Evolutionary conservation across 2,888 invertebrate genomes (phyloP).

Genomic region (Perdita meconis): DNA sequence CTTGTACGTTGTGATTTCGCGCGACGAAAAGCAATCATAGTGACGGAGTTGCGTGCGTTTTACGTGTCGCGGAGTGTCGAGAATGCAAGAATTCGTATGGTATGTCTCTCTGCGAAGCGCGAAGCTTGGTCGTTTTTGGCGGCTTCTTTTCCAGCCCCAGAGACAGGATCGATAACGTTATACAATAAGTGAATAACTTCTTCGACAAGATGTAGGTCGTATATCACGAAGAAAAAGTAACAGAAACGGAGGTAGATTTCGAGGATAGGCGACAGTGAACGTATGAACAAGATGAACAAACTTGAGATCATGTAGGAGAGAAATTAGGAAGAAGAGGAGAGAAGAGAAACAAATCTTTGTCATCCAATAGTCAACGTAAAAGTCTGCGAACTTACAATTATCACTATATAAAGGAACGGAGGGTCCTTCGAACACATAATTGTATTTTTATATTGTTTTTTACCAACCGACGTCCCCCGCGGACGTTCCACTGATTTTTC

Average conservation of each 20-base stretch:
- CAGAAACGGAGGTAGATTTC: conserved; percentile 14
- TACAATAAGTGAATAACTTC: conserved; percentile 39
- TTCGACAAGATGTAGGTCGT: conserved; percentile 23
- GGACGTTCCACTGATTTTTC: conserved; percentile 67
- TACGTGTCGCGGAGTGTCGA: conserved; percentile 24
- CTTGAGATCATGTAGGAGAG: conserved; percentile 19
- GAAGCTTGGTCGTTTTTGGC: conserved; percentile 44
- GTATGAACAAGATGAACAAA: not conserved
- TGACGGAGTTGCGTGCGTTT: conserved; percentile 39
- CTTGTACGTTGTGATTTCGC: conserved; percentile 34
- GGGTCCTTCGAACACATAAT: conserved; percentile 71
- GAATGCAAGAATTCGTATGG: conserved; percentile 56
- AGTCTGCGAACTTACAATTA: conserved; percentile 71
- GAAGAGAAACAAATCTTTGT: conserved; percentile 73
- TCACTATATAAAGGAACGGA: conserved; percentile 64
- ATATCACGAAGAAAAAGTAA: conserved; percentile 26
- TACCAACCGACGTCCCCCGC: conserved; percentile 51
- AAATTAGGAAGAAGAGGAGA: conserved; percentile 45
- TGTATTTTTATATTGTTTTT: conserved; percentile 80
- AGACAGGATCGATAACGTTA: conserved; percentile 46
- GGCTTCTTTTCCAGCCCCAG: conserved; percentile 27
- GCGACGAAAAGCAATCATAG: conserved; percentile 50
- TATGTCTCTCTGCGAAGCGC: conserved; percentile 57
- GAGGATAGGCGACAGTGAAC: conserved; percentile 13
- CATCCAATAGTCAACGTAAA: conserved; percentile 75